Conservation (phyloP, 2,797 vertebrate species). For the Myotis planiceps region DNA sequence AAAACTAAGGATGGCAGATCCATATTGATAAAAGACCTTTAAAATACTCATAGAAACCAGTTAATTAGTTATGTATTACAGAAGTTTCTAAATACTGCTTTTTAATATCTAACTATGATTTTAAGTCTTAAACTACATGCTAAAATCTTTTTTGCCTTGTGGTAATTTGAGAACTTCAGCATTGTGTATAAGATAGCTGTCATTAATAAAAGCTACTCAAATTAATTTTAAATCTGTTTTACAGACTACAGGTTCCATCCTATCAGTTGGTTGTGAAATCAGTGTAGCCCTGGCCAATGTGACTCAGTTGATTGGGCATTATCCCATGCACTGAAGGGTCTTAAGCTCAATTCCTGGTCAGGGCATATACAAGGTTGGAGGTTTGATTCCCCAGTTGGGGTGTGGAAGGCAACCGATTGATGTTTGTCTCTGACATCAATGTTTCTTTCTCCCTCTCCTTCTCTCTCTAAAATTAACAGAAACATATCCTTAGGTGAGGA, state of each 20-base stretch:
- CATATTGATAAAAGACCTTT: conserved; percentile 22
- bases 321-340: neutral
- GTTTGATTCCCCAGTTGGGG: neutral
- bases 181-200: conserved; percentile 1
- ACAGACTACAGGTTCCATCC: neutral
- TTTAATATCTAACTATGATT: conserved; percentile 39
- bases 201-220: neutral
- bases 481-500: neutral
- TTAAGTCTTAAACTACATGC: neutral
- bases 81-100: conserved; percentile 43
- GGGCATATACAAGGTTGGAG: neutral
- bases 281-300: neutral
- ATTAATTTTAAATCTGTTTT: conserved; percentile 26
- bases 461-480: neutral
- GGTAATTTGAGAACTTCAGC: neutral
- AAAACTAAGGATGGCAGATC: conserved; percentile 27
- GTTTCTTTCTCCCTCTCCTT: no score
- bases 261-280: neutral
- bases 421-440: neutral
- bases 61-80: neutral
- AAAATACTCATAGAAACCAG: neutral
- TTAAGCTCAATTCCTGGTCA: neutral
- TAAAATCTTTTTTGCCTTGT: conserved; percentile 42
- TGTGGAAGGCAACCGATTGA: neutral
- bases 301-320: neutral